These are phyloP conservation scores for Nematolebias whitei DNA, from an alignment of 2,113 vertebrate genomes.

Conservation along the genomic window DNA sequence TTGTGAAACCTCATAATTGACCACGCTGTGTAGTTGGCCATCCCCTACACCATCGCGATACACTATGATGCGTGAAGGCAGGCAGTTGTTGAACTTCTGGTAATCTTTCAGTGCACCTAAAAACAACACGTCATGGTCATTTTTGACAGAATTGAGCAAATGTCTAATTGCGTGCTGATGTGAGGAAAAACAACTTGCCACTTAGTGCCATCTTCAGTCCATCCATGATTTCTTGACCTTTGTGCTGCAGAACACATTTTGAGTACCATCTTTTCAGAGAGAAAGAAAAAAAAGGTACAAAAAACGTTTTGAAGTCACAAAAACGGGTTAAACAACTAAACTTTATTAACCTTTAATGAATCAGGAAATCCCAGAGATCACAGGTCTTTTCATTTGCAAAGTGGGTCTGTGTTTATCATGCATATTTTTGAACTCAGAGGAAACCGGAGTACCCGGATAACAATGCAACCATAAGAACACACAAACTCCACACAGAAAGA, in stretches of 20 bases:
- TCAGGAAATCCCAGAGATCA: too few relatives aligned
- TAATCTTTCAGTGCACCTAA: constrained; percentile 87
- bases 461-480: too few relatives aligned
- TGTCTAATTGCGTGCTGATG: neutral
- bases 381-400: too few relatives aligned
- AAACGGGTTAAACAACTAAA: too few relatives aligned
- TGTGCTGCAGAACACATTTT: constrained; percentile 87
- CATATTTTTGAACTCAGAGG: too few relatives aligned
- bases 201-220: constrained; percentile 88
- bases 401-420: too few relatives aligned
- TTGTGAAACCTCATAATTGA: constrained; percentile 90
- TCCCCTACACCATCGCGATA: constrained; percentile 96
- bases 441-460: too few relatives aligned
- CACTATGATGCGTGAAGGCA: constrained; percentile 90
- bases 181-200: constrained; percentile 69
- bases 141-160: neutral
- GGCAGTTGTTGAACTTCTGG: constrained; percentile 81
- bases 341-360: too few relatives aligned
- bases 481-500: too few relatives aligned
- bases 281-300: neutral
- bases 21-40: constrained; percentile 88
- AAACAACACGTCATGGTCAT: neutral
- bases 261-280: constrained; percentile 92
- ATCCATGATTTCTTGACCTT: constrained; percentile 93
- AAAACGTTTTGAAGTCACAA: neutral